These are phyloP conservation scores for Rhinolophus ferrumequinum DNA, from an alignment of 2,113 vertebrate species.

Conservation along the genomic window DNA sequence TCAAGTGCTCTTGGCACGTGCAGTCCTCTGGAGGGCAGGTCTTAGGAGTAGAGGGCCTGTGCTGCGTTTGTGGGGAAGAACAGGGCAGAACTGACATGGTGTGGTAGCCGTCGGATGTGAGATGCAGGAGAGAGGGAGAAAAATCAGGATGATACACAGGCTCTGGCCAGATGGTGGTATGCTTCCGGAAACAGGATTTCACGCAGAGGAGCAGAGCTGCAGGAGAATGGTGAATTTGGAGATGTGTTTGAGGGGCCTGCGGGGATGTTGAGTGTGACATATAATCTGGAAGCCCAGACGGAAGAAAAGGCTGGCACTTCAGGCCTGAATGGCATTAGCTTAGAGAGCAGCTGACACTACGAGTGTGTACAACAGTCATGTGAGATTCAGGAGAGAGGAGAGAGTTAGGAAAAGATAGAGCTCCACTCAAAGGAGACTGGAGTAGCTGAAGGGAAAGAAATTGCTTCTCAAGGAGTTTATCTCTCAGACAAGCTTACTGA, in stretches of 20 bases:
- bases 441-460: background rate
- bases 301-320: background rate
- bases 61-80: background rate
- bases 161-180: background rate
- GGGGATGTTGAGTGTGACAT: background rate
- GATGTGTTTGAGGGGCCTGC: background rate
- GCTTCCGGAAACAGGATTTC: background rate
- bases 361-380: background rate
- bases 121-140: background rate
- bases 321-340: background rate
- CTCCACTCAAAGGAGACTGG: background rate
- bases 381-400: background rate
- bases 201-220: background rate
- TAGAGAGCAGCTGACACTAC: background rate
- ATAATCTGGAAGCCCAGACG: background rate
- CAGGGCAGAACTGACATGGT: slow-evolving; percentile 89
- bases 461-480: background rate
- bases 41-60: background rate
- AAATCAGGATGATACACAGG: background rate
- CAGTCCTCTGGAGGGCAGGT: background rate
- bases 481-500: background rate
- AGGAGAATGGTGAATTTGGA: background rate
- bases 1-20: background rate
- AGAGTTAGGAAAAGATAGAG: background rate
- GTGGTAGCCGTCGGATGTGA: slow-evolving; percentile 81